These are phyloP conservation scores for Danaus melanippus DNA, from an alignment of 1,140 invertebrate species.

Conservation along the genomic window DNA sequence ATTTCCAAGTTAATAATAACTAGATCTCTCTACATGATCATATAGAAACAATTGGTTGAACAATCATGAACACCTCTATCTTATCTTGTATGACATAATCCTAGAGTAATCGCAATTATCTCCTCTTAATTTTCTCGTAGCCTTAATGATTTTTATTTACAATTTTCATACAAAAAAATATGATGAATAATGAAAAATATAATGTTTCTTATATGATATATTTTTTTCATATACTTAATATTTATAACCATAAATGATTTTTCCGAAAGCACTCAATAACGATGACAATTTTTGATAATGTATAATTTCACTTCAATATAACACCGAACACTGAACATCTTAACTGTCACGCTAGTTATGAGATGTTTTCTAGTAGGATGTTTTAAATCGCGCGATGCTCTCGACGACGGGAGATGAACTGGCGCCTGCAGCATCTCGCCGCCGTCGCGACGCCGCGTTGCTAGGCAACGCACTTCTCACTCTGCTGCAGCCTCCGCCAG, in stretches of 20 bases:
- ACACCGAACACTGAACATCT: too few species aligned
- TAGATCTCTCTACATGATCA: background rate
- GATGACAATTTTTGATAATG: too few species aligned
- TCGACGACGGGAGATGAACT: conserved; percentile 36
- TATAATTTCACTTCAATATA: too few species aligned
- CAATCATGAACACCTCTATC: conserved; percentile 17
- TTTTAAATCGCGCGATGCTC: conserved; percentile 15
- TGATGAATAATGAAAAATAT: background rate
- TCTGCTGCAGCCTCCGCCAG: conserved; percentile 3
- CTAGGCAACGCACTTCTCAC: conserved; percentile 27
- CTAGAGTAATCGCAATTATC: conserved; percentile 1
- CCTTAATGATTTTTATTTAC: conserved; percentile 1
- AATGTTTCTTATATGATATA: too few species aligned
- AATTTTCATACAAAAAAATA: background rate
- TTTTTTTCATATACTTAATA: too few species aligned
- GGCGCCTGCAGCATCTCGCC: conserved; percentile 40
- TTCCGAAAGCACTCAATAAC: too few species aligned
- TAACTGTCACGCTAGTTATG: background rate
- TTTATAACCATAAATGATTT: too few species aligned
- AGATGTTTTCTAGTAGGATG: conserved; percentile 7
- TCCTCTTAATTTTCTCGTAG: conserved; percentile 2
- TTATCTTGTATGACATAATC: conserved; percentile 17
- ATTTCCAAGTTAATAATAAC: too few species aligned
- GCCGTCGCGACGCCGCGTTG: conserved; percentile 31
- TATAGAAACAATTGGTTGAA: conserved; percentile 7